Evolutionary conservation across 2,888 invertebrate species (phyloP).

Genomic region (Dugesia japonica): DNA sequence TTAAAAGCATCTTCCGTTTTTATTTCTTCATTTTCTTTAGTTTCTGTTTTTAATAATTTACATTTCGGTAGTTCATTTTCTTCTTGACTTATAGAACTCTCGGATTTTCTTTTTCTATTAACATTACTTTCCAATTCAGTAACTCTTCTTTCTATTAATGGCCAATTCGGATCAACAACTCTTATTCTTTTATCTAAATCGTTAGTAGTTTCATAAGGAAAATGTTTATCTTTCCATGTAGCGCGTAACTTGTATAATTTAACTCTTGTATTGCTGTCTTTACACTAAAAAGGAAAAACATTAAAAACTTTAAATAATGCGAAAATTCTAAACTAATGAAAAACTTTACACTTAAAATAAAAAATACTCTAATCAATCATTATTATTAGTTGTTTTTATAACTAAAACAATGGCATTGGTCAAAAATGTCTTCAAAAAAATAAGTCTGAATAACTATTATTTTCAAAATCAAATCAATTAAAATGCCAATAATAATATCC

Average conservation of each 20-base stretch:
- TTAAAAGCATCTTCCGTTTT: not conserved
- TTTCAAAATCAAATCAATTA: no score
- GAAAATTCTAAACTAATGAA: no score
- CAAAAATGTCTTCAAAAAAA: no score
- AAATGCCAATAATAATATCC: no score
- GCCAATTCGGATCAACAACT: constrained; percentile 30
- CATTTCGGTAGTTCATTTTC: not conserved
- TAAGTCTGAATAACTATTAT: no score
- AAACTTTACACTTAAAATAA: no score
- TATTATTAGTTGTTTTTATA: no score
- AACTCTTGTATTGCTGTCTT: not conserved
- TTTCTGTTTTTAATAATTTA: not conserved
- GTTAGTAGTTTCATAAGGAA: constrained; percentile 1
- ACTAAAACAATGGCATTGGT: no score
- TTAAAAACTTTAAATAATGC: no score
- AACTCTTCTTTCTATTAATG: not conserved
- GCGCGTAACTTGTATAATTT: constrained; percentile 30
- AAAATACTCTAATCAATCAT: no score
- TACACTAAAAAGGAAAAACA: not conserved
- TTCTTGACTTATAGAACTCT: not conserved
- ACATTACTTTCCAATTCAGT: not conserved
- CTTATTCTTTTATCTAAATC: constrained; percentile 3
- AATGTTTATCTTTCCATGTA: constrained; percentile 22
- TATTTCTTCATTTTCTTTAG: not conserved
- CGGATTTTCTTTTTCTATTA: not conserved